Evolutionary conservation across 2,113 vertebrate species (phyloP).

Genomic region (Typhlomys cinereus): DNA sequence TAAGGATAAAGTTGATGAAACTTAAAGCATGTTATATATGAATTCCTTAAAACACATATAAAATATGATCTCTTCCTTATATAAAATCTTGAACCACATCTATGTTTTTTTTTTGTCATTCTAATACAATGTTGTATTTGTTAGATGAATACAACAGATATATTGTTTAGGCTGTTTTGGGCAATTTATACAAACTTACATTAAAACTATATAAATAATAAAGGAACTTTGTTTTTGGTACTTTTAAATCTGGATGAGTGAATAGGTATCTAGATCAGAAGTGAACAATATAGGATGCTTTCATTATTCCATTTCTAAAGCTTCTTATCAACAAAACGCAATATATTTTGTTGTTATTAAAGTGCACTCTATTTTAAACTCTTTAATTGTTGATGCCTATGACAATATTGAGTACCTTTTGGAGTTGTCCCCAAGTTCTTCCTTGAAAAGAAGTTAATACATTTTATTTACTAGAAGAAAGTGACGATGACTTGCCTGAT

Average conservation of each 20-base stretch:
- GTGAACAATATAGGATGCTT: not conserved
- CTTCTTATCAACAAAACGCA: slow-evolving; percentile 8
- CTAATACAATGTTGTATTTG: not conserved
- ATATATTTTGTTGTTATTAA: slow-evolving; percentile 55
- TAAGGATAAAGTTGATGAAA: not conserved
- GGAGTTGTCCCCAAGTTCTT: slow-evolving; percentile 68
- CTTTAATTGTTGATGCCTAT: slow-evolving; percentile 59
- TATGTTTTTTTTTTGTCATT: not conserved
- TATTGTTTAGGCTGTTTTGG: not conserved
- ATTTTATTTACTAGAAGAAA: slow-evolving; percentile 64
- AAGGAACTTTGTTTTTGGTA: not conserved
- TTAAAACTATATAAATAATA: not conserved
- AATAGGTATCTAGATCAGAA: not conserved
- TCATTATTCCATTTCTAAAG: slow-evolving; percentile 22
- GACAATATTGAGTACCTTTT: slow-evolving; percentile 64
- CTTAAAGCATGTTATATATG: not conserved
- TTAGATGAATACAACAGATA: not conserved
- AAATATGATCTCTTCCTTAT: not conserved
- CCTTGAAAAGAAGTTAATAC: slow-evolving; percentile 65
- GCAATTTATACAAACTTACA: not conserved
- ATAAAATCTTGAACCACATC: not conserved
- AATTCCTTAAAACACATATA: not conserved
- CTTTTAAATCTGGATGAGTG: not conserved
- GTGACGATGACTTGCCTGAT: slow-evolving; percentile 57
- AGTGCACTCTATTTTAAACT: slow-evolving; percentile 57